These are phyloP conservation scores for Sesia bembeciformis DNA, from an alignment of 2,888 invertebrate genomes.

Conservation along the genomic window DNA sequence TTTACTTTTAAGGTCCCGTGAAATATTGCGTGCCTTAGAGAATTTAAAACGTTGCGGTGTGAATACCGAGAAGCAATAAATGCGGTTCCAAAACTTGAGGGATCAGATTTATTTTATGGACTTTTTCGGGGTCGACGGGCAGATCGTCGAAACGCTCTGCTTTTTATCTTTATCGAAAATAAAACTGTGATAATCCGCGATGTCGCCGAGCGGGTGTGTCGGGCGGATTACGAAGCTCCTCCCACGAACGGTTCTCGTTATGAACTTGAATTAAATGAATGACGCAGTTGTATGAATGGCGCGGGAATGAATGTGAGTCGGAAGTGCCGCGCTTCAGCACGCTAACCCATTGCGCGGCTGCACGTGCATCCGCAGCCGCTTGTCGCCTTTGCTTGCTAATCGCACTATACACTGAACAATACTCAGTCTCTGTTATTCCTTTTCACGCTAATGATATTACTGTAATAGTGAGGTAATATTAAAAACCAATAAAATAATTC, in stretches of 20 bases:
- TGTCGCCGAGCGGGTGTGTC: constrained; percentile 34
- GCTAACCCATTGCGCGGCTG: constrained; percentile 46
- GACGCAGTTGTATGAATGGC: constrained; percentile 69
- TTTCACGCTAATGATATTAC: no score
- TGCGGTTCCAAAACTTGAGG: constrained; percentile 35
- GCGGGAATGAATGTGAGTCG: constrained; percentile 67
- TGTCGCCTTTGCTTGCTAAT: no score
- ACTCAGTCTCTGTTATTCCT: no score
- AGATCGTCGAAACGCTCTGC: constrained; percentile 23
- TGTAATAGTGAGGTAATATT: no score
- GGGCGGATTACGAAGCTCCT: constrained; percentile 31
- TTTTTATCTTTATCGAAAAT: constrained; percentile 40
- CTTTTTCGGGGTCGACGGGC: constrained; percentile 24
- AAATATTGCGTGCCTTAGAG: constrained; percentile 56
- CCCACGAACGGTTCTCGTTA: constrained; percentile 50
- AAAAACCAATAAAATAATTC: no score
- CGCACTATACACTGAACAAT: no score
- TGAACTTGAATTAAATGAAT: constrained; percentile 68
- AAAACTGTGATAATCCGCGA: constrained; percentile 32
- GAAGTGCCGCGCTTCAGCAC: constrained; percentile 59
- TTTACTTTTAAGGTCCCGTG: constrained; percentile 49
- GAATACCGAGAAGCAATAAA: constrained; percentile 59
- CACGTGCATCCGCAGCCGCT: constrained; percentile 43
- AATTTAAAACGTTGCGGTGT: constrained; percentile 40
- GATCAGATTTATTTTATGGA: constrained; percentile 54